phyloP scores from a whole-genome alignment of 2,888 invertebrate genomes.

The Ornithoptera alexandrae region DNA sequence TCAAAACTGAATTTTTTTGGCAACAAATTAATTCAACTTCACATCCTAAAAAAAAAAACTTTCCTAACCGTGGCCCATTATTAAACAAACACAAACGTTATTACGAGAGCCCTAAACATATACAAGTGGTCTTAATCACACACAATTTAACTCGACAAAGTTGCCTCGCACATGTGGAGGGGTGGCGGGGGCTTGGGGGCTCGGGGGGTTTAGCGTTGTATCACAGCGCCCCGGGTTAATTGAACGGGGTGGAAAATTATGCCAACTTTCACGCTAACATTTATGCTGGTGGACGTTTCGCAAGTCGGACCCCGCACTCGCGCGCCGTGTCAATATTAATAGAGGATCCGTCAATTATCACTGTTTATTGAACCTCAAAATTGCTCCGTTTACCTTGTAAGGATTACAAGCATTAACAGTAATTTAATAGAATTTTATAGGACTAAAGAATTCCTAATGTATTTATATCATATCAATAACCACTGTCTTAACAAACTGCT shows the following conservation, averaged over 20 bases:
- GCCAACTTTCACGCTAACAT: constrained; percentile 55
- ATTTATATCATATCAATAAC: too few species aligned
- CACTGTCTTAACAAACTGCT: too few species aligned
- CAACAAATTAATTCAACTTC: background rate
- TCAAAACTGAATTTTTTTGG: too few species aligned
- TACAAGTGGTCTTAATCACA: constrained; percentile 45
- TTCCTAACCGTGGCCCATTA: constrained; percentile 4
- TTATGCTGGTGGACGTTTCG: constrained; percentile 51
- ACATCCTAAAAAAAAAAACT: background rate
- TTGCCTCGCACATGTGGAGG: constrained; percentile 37
- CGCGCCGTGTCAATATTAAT: constrained; percentile 68
- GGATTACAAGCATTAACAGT: too few species aligned
- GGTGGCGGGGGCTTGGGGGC: background rate
- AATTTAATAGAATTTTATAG: too few species aligned
- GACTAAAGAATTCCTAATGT: too few species aligned
- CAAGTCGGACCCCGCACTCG: constrained; percentile 45
- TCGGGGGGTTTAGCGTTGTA: constrained; percentile 28
- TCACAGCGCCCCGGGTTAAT: constrained; percentile 49
- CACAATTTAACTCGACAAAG: constrained; percentile 51
- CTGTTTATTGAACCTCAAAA: constrained; percentile 71
- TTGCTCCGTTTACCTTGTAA: constrained; percentile 45
- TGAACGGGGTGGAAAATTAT: constrained; percentile 54
- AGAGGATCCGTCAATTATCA: constrained; percentile 72
- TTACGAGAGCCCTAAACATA: constrained; percentile 19
- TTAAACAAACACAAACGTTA: constrained; percentile 13